phyloP scores from a whole-genome alignment of 2,888 invertebrate species.

The Melikaiella ostensackeni region DNA sequence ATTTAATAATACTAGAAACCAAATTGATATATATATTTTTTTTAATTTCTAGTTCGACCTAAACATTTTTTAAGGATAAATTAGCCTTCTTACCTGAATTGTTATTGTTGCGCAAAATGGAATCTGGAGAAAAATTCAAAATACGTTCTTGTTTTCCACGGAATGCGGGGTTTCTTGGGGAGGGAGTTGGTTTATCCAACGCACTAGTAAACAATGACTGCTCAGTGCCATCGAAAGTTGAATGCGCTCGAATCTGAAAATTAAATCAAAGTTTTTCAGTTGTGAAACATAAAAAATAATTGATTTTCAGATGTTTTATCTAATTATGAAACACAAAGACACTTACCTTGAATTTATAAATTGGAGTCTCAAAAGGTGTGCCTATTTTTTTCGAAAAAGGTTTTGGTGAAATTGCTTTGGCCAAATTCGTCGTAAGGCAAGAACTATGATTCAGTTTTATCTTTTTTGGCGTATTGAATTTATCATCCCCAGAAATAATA shows the following conservation, averaged over 20 bases:
- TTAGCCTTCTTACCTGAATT: background rate
- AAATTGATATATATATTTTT: too few species aligned
- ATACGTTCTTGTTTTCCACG: background rate
- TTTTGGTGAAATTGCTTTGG: slow-evolving; percentile 3
- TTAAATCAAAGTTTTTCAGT: background rate
- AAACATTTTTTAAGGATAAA: background rate
- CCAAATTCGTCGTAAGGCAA: background rate
- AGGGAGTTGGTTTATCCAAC: background rate
- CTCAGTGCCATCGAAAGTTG: background rate
- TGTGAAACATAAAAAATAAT: too few species aligned
- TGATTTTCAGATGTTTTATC: too few species aligned
- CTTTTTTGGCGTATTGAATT: background rate
- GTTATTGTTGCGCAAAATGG: background rate
- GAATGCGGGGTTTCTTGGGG: background rate
- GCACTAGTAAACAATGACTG: background rate
- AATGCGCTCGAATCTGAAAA: slow-evolving; percentile 42
- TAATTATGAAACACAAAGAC: too few species aligned
- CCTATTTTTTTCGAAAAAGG: slow-evolving; percentile 1
- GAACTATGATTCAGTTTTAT: background rate
- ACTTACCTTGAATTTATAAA: slow-evolving; percentile 9
- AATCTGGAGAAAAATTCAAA: background rate
- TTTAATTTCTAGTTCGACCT: too few species aligned
- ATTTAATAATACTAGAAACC: too few species aligned
- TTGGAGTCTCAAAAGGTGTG: background rate
- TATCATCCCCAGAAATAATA: background rate